Conservation (phyloP, 92 coral and sea anemone species). For the Phymanthus crucifer region DNA sequence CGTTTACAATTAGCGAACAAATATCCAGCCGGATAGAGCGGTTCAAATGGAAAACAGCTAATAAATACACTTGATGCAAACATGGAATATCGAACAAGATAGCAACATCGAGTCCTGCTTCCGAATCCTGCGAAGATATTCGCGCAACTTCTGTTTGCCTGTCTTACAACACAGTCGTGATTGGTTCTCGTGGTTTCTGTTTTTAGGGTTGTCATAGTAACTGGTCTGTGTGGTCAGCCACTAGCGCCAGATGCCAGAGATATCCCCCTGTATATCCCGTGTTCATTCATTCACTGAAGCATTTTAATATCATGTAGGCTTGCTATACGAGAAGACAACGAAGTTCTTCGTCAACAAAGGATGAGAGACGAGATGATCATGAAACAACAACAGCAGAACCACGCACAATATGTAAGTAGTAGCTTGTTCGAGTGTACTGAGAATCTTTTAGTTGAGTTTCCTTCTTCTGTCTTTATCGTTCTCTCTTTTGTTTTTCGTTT, state of each 20-base stretch:
- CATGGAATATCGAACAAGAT: no score
- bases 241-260: not conserved
- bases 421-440: not conserved
- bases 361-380: slow-evolving; percentile 68
- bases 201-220: not conserved
- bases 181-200: no score
- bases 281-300: not conserved
- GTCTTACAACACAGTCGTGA: no score
- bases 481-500: no score
- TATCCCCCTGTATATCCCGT: not conserved
- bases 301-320: not conserved
- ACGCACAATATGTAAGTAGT: slow-evolving; percentile 66
- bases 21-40: no score
- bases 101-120: not conserved
- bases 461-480: not conserved
- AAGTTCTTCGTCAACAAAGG: slow-evolving; percentile 66
- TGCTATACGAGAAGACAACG: slow-evolving; percentile 58
- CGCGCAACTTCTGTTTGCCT: not conserved
- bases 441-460: not conserved
- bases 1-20: no score
- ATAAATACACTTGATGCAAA: no score
- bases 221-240: not conserved
- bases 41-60: no score
- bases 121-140: not conserved
- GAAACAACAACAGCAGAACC: slow-evolving; percentile 65